Evolutionary conservation across 2,113 vertebrate genomes (phyloP).

Genomic region (Tor tambroides): DNA sequence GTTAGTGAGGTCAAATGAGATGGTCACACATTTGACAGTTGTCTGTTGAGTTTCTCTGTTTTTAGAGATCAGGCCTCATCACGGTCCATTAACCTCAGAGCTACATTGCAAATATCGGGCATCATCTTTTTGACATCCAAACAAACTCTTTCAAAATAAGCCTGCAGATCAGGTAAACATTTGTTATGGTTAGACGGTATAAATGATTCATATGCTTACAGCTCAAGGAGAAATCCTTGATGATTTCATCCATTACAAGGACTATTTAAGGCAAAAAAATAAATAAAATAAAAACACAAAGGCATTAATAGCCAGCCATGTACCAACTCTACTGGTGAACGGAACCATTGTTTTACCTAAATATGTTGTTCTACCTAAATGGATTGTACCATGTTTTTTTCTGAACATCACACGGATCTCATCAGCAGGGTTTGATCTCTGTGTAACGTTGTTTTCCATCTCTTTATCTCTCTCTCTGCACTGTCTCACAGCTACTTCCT

Average conservation of each 20-base stretch:
- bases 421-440: constrained; percentile 31
- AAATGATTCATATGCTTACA: background rate
- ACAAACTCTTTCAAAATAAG: background rate
- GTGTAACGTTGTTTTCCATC: constrained; percentile 27
- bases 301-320: background rate
- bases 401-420: constrained; percentile 18
- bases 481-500: constrained; percentile 41
- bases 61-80: background rate
- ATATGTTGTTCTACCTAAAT: constrained; percentile 13
- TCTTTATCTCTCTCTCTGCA: background rate
- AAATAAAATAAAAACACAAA: background rate
- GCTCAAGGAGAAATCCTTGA: background rate
- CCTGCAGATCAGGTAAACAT: background rate
- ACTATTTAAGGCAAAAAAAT: background rate
- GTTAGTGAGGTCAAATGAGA: background rate
- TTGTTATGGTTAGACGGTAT: background rate
- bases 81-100: background rate
- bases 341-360: background rate
- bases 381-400: background rate
- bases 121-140: background rate
- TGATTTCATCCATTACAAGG: background rate
- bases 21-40: background rate
- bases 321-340: background rate
- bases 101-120: background rate
- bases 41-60: background rate